phyloP scores from a whole-genome alignment of 2,888 invertebrate species.

The Spialia ferax region DNA sequence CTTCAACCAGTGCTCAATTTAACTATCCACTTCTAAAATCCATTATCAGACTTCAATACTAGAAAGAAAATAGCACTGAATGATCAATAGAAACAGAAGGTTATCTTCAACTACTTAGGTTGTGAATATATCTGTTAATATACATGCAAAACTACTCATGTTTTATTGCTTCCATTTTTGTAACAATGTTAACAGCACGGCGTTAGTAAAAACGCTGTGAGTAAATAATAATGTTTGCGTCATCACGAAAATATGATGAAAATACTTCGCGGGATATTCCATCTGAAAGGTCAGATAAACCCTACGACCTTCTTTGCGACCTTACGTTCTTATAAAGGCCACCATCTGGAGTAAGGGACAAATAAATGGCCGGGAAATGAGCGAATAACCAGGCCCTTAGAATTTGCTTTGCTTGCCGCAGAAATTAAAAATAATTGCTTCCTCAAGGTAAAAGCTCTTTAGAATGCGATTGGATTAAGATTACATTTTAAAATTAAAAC shows the following conservation, averaged over 20 bases:
- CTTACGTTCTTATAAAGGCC: not conserved
- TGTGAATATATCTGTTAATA: too few species aligned
- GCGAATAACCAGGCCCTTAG: not conserved
- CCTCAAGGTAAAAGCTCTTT: not conserved
- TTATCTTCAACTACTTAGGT: too few species aligned
- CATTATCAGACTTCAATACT: too few species aligned
- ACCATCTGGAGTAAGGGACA: not conserved
- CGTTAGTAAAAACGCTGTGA: not conserved
- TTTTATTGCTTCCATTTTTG: not conserved
- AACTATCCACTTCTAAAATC: too few species aligned
- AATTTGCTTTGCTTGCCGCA: not conserved
- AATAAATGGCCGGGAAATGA: not conserved
- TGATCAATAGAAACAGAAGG: too few species aligned
- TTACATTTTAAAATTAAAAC: not conserved
- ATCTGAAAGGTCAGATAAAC: not conserved
- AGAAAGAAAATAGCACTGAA: too few species aligned
- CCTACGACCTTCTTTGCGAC: not conserved
- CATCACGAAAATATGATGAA: conserved; percentile 1
- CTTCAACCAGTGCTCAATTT: too few species aligned
- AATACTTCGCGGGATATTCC: not conserved
- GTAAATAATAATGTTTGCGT: not conserved
- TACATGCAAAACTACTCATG: too few species aligned
- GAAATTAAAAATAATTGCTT: too few species aligned
- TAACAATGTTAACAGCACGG: not conserved
- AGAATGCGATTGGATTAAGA: not conserved